Evolutionary conservation across 2,888 invertebrate genomes (phyloP).

Genomic region (Hemicrepidius hirtus): DNA sequence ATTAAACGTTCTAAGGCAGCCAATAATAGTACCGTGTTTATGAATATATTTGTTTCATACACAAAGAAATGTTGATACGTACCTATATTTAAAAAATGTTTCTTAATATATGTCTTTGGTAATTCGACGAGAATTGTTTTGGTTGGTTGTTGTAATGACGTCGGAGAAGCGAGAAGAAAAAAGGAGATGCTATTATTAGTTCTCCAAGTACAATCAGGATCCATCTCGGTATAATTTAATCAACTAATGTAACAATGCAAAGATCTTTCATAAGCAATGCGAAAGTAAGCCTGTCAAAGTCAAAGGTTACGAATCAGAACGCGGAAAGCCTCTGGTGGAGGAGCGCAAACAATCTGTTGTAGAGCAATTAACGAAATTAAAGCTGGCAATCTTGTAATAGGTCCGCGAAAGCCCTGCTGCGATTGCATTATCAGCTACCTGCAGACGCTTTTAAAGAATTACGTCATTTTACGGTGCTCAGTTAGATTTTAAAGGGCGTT

Average conservation of each 20-base stretch:
- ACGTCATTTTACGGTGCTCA: constrained; percentile 27
- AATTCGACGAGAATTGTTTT: too few species aligned
- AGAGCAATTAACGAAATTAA: constrained; percentile 34
- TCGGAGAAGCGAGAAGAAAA: too few species aligned
- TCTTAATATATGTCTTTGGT: too few species aligned
- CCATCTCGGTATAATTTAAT: constrained; percentile 16
- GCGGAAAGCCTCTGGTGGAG: constrained; percentile 13
- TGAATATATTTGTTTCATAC: too few species aligned
- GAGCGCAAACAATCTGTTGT: constrained; percentile 32
- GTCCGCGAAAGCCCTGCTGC: constrained; percentile 15
- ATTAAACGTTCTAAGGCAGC: too few species aligned
- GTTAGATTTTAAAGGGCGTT: constrained; percentile 24
- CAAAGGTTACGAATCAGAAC: constrained; percentile 21
- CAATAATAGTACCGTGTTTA: too few species aligned
- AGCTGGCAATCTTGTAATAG: constrained; percentile 34
- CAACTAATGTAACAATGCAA: constrained; percentile 21
- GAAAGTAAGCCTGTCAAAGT: constrained; percentile 21
- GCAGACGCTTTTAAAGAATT: constrained; percentile 34
- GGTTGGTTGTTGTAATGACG: too few species aligned
- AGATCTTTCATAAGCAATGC: constrained; percentile 9
- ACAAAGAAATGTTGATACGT: too few species aligned
- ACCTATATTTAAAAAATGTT: too few species aligned
- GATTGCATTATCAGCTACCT: constrained; percentile 33
- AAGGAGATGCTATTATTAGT: neutral
- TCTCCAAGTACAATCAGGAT: neutral